Conservation (phyloP, 2,113 vertebrate species). For the Bufo bufo region DNA sequence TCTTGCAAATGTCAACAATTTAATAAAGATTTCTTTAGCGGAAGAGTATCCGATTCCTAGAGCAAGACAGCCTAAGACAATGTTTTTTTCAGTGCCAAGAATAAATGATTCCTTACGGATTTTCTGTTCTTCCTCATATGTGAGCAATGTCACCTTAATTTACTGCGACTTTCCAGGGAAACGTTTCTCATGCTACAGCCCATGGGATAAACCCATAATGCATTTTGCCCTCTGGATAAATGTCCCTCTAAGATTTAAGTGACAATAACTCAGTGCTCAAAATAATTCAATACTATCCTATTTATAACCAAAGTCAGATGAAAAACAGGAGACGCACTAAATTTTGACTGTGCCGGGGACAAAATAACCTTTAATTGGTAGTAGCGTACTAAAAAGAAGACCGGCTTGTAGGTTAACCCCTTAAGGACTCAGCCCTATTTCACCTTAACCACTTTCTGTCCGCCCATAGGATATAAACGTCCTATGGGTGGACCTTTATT, state of each 20-base stretch:
- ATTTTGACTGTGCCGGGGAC: neutral
- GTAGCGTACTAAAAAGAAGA: neutral
- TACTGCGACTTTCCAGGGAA: slow-evolving; percentile 32
- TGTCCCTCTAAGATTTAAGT: slow-evolving; percentile 24
- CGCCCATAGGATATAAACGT: too few species aligned
- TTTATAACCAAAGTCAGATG: slow-evolving; percentile 2
- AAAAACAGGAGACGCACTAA: neutral
- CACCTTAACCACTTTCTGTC: too few species aligned
- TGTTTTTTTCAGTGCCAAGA: slow-evolving; percentile 14
- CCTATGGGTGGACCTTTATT: too few species aligned
- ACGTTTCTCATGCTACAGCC: neutral
- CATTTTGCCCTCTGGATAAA: slow-evolving; percentile 28
- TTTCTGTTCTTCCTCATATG: slow-evolving; percentile 25
- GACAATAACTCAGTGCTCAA: slow-evolving; percentile 31
- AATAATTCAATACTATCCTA: slow-evolving; percentile 7
- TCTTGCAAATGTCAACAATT: slow-evolving; percentile 40
- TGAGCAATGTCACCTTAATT: slow-evolving; percentile 51
- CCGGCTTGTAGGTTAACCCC: neutral
- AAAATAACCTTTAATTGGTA: neutral
- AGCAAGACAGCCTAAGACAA: slow-evolving; percentile 14
- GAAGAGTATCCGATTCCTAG: slow-evolving; percentile 10
- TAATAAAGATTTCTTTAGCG: slow-evolving; percentile 25
- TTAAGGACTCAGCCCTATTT: too few species aligned
- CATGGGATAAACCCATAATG: slow-evolving; percentile 10
- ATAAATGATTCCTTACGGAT: slow-evolving; percentile 38